Conservation (phyloP, 2,888 invertebrate genomes). For the Salpingus planirostris region DNA sequence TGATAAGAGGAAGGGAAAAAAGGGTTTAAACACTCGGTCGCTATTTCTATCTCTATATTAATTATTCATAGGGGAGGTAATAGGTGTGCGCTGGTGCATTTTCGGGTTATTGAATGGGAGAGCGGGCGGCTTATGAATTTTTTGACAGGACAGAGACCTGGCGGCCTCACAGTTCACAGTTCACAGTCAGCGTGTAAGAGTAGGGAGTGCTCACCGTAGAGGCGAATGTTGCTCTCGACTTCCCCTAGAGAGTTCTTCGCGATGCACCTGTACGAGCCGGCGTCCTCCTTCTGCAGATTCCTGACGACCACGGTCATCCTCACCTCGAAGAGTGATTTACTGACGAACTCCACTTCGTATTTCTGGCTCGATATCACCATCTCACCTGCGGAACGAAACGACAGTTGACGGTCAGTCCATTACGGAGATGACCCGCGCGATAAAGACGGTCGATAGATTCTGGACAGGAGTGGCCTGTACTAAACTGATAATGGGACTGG, state of each 20-base stretch:
- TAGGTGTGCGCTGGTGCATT: too few relatives aligned
- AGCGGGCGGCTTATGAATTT: too few relatives aligned
- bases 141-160: too few relatives aligned
- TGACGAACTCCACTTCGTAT: constrained; percentile 64
- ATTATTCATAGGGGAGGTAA: too few relatives aligned
- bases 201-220: constrained; percentile 82
- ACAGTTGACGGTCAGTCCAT: constrained; percentile 20
- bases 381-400: constrained; percentile 50
- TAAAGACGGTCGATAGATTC: constrained; percentile 24
- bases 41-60: too few relatives aligned
- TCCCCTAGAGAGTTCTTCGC: constrained; percentile 83
- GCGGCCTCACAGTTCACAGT: too few relatives aligned
- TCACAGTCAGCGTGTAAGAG: too few relatives aligned
- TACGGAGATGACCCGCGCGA: constrained; percentile 19
- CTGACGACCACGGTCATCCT: constrained; percentile 73
- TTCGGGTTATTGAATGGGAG: too few relatives aligned
- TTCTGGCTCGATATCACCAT: constrained; percentile 78
- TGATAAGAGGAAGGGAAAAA: too few relatives aligned
- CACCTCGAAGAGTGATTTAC: constrained; percentile 69
- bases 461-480: constrained; percentile 32
- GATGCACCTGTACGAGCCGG: constrained; percentile 77
- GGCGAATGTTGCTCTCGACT: constrained; percentile 76
- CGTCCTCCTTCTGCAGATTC: constrained; percentile 62
- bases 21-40: too few relatives aligned
- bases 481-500: constrained; percentile 31